phyloP scores from a whole-genome alignment of 2,888 invertebrate species.

The Idaea biselata region DNA sequence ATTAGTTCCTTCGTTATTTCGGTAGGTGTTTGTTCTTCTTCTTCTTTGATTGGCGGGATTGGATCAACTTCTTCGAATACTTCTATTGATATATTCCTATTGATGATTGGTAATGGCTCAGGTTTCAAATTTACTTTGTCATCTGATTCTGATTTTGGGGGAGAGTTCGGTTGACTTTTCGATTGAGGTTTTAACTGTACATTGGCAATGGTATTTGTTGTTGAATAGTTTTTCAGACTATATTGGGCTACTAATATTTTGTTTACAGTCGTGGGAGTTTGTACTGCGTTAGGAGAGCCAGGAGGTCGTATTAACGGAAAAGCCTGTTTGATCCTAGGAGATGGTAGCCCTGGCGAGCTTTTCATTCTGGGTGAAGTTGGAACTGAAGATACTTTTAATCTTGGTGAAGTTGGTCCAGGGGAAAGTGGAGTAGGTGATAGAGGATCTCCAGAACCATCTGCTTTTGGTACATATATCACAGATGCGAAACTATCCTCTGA shows the following conservation, averaged over 20 bases:
- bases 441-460: constrained; percentile 82
- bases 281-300: constrained; percentile 79
- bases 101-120: constrained; percentile 51
- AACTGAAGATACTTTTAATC: constrained; percentile 85
- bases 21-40: constrained; percentile 61
- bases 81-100: constrained; percentile 57
- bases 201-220: constrained; percentile 47
- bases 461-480: constrained; percentile 94
- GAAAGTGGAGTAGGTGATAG: constrained; percentile 82
- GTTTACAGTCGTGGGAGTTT: constrained; percentile 72
- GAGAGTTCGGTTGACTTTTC: constrained; percentile 74
- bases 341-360: constrained; percentile 84
- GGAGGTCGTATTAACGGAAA: constrained; percentile 82
- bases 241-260: constrained; percentile 82
- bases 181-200: constrained; percentile 63
- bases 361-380: constrained; percentile 89
- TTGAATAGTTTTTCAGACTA: constrained; percentile 75
- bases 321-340: constrained; percentile 84
- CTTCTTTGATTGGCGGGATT: constrained; percentile 69
- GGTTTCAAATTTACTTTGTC: constrained; percentile 50
- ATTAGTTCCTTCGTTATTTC: constrained; percentile 64
- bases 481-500: constrained; percentile 96
- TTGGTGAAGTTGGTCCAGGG: constrained; percentile 82
- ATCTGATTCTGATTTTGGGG: constrained; percentile 70
- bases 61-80: constrained; percentile 67